These are phyloP conservation scores for Alectoris magna DNA, from an alignment of 2,797 vertebrate species.

Conservation along the genomic window DNA sequence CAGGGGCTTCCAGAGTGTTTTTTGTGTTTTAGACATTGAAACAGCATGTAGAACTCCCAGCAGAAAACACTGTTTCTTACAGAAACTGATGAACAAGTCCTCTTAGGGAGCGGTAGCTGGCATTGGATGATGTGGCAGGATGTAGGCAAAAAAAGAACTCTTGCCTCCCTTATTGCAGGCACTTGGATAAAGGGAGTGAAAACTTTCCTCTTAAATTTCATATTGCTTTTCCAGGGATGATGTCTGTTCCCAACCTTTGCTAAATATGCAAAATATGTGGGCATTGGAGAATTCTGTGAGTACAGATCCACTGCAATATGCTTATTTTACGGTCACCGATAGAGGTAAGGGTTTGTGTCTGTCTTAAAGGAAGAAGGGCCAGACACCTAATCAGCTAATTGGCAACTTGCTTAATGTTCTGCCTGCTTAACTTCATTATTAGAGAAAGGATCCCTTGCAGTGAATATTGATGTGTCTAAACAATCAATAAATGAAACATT, in stretches of 20 bases:
- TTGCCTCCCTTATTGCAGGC: not conserved
- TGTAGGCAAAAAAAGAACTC: not conserved
- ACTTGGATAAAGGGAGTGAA: not conserved
- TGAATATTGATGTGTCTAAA: constrained; percentile 37
- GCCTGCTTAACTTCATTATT: constrained; percentile 29
- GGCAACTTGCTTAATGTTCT: constrained; percentile 4
- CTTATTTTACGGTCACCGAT: not conserved
- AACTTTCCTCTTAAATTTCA: not conserved
- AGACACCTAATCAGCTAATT: not conserved
- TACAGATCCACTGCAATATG: not conserved
- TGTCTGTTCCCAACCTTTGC: not conserved
- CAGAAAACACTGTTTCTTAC: not conserved
- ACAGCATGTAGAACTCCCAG: not conserved
- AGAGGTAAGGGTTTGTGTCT: not conserved
- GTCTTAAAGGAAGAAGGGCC: not conserved
- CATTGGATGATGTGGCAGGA: not conserved
- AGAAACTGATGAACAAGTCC: not conserved
- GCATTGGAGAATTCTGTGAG: not conserved
- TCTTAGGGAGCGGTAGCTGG: not conserved
- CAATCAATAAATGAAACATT: constrained; percentile 46
- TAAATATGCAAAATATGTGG: not conserved
- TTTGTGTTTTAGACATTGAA: not conserved
- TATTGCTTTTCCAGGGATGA: not conserved
- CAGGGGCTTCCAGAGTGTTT: not conserved
- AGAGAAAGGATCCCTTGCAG: not conserved